These are phyloP conservation scores for Buathra laborator DNA, from an alignment of 2,888 invertebrate genomes.

Conservation along the genomic window DNA sequence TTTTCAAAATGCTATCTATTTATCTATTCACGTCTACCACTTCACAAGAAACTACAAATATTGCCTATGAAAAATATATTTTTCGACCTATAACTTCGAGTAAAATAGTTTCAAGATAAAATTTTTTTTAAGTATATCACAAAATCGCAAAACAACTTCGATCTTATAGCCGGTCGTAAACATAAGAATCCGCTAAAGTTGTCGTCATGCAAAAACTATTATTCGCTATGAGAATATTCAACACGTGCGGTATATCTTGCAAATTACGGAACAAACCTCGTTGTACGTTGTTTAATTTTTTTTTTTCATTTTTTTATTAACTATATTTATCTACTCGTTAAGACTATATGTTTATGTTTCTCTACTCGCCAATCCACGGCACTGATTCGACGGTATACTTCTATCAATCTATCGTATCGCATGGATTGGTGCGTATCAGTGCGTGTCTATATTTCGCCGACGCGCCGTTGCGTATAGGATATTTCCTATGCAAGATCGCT, in stretches of 20 bases:
- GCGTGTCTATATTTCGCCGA: slow-evolving; percentile 36
- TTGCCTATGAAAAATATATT: too few species aligned
- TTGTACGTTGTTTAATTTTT: background rate
- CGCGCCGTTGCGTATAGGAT: slow-evolving; percentile 44
- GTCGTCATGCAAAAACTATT: background rate
- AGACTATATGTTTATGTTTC: slow-evolving; percentile 33
- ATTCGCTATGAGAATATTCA: background rate
- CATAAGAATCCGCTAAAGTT: too few species aligned
- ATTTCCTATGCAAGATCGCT: slow-evolving; percentile 39
- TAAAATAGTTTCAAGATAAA: too few species aligned
- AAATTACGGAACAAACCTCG: background rate
- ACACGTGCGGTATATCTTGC: background rate
- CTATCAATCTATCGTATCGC: slow-evolving; percentile 41
- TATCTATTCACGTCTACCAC: too few species aligned
- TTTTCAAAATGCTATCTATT: too few species aligned
- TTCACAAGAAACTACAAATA: too few species aligned
- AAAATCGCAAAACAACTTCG: background rate
- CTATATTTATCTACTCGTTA: slow-evolving; percentile 42
- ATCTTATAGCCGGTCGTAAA: background rate
- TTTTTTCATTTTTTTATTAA: background rate
- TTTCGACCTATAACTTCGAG: too few species aligned
- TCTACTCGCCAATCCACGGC: slow-evolving; percentile 34
- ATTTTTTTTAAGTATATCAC: background rate
- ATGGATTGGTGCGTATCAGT: slow-evolving; percentile 39
- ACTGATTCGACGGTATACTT: slow-evolving; percentile 33